Conservation (phyloP, 2,888 invertebrate species). For the Ectobius pallidus region DNA sequence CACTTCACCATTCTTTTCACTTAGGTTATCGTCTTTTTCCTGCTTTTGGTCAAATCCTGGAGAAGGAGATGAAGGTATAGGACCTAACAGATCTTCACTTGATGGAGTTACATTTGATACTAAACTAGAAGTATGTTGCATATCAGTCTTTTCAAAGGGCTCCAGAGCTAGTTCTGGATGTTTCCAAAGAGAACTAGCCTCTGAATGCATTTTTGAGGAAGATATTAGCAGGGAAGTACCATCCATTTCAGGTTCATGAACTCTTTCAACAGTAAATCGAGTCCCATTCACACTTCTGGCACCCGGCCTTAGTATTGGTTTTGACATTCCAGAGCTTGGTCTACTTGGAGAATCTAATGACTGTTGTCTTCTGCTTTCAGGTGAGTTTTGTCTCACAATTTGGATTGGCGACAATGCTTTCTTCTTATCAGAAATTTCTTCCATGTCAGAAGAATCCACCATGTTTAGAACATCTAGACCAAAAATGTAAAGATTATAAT, state of each 20-base stretch:
- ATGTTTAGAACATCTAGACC: constrained; percentile 29
- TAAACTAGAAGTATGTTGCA: background rate
- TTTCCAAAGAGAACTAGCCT: background rate
- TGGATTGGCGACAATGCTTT: background rate
- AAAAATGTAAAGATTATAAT: too few species aligned
- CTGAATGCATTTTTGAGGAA: background rate
- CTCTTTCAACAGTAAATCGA: constrained; percentile 20
- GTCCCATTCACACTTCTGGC: constrained; percentile 24
- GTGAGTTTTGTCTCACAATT: background rate
- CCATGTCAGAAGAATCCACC: constrained; percentile 32
- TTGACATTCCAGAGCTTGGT: background rate
- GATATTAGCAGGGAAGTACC: background rate
- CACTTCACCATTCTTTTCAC: too few species aligned
- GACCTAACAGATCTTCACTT: background rate
- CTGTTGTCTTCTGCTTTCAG: background rate
- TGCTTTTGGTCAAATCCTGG: background rate
- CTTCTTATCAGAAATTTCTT: background rate
- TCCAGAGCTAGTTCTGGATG: background rate
- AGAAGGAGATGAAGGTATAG: background rate
- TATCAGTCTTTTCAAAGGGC: background rate
- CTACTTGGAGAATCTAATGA: background rate
- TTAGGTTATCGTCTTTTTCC: background rate
- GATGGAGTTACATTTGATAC: background rate
- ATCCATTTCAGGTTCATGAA: constrained; percentile 21
- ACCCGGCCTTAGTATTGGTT: background rate